Evolutionary conservation across 2,888 invertebrate genomes (phyloP), one percentile per base, ranked within the genome.

Genomic region (Pristionchus exspectatus): DNA sequence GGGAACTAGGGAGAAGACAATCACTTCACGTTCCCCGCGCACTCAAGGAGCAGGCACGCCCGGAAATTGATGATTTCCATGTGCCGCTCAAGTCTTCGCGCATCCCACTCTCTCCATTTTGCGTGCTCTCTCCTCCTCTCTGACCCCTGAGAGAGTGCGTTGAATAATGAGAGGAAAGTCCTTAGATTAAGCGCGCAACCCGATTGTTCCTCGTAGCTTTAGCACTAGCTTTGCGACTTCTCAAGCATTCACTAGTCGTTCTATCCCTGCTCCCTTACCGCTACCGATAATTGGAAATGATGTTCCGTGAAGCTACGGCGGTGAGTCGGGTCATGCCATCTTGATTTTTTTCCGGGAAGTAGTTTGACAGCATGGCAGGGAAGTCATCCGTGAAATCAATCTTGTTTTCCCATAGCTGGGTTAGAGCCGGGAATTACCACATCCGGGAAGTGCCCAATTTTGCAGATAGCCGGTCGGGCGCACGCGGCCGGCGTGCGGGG

Each of bases 401-500:
- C 59, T 9, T 63, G n/a, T 63, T 63, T 63, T 50, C 5, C 44
- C 3, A 50, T 50, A 50, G 44, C 44, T 9, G 44, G 4, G 44
- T 10, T 50, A 50, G 38, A 77, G 24, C 77, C 77, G 77, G 38
- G 44, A 33, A 50, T 4, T 44, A 21, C 3, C 54, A 10, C 2
- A 30, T 72, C 30, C 27, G 27, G 14, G 0, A 24, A 59, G 10
- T 59, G 59, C 2, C 59, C 59, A 4, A 18, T 66, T 30, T 89
- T 92, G 87, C 89, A 93, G 93, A 92, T 93, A 66, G 93, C 93
- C 16, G 92, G 90, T 10, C 89, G 92, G n/a, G 93, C 93, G n/a
- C 92, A 92, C 87, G 83, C 90, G n/a, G 92, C 92, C 3, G 93
- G 93, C 38, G 90, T 89, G 54, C 90, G 92, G 69, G 91, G 91